phyloP scores from a whole-genome alignment of 1,140 invertebrate species.

The Hormaphis cornu region DNA sequence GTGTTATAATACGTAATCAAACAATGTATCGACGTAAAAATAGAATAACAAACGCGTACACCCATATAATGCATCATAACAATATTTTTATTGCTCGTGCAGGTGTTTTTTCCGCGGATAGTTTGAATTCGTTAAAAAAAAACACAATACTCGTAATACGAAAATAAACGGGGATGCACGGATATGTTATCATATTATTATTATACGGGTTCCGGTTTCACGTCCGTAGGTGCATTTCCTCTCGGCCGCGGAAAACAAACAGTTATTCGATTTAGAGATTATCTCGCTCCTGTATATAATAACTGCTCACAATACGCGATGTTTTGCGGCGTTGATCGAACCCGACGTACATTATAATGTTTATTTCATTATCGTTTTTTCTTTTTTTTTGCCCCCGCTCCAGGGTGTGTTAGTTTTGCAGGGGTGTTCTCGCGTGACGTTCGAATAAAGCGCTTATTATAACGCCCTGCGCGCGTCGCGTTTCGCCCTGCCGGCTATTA shows the following conservation, averaged over 20 bases:
- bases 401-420: not conserved
- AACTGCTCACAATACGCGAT: constrained; percentile 17
- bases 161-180: not conserved
- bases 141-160: not conserved
- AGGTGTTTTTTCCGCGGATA: not conserved
- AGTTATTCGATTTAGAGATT: constrained; percentile 13
- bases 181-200: not conserved
- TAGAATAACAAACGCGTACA: too few species aligned
- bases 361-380: constrained; percentile 23
- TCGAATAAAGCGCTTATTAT: constrained; percentile 15
- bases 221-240: not conserved
- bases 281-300: not conserved
- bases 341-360: constrained; percentile 7
- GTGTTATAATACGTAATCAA: too few species aligned
- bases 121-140: not conserved
- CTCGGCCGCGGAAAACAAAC: not conserved
- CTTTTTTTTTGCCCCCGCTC: not conserved
- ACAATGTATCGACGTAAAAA: too few species aligned
- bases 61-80: too few species aligned
- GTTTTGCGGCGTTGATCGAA: constrained; percentile 19
- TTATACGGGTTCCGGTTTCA: not conserved
- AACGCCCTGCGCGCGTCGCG: not conserved
- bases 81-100: not conserved
- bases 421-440: constrained; percentile 16
- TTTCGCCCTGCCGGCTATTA: constrained; percentile 1